Evolutionary conservation across 2,113 vertebrate species (phyloP).

Genomic region (Arothron firmamentum): DNA sequence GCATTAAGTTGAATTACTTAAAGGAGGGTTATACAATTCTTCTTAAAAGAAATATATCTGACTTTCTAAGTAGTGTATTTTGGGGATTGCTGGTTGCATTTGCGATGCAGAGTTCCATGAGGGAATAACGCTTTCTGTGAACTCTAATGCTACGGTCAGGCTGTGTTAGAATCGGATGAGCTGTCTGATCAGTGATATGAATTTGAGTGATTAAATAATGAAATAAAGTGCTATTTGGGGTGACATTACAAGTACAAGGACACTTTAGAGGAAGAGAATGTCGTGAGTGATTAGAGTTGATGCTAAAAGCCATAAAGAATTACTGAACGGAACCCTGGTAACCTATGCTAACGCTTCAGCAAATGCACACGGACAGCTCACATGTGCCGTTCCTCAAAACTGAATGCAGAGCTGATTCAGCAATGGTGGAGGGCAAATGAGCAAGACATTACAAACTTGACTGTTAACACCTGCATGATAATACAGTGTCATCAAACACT

Average conservation of each 20-base stretch:
- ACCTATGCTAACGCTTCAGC: constrained; percentile 40
- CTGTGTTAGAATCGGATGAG: constrained; percentile 11
- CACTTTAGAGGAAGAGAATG: constrained; percentile 49
- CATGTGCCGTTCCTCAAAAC: neutral
- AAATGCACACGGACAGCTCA: constrained; percentile 11
- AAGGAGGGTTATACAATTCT: no score
- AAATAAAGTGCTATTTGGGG: constrained; percentile 25
- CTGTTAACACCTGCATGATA: neutral
- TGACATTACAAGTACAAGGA: constrained; percentile 44
- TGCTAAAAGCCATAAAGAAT: constrained; percentile 68
- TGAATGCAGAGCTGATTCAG: neutral
- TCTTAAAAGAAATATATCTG: no score
- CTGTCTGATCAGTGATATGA: constrained; percentile 14
- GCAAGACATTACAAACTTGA: neutral
- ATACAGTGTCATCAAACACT: neutral
- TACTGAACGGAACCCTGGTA: constrained; percentile 45
- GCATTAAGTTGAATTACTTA: no score
- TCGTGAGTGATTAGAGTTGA: constrained; percentile 59
- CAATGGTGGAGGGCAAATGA: neutral
- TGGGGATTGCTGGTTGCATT: no score
- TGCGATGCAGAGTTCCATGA: no score
- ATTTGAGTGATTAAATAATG: constrained; percentile 10
- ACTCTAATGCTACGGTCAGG: neutral
- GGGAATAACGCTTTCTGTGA: no score
- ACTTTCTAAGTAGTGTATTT: no score